Conservation (phyloP, 2,113 vertebrate species). For the Bubo bubo region DNA sequence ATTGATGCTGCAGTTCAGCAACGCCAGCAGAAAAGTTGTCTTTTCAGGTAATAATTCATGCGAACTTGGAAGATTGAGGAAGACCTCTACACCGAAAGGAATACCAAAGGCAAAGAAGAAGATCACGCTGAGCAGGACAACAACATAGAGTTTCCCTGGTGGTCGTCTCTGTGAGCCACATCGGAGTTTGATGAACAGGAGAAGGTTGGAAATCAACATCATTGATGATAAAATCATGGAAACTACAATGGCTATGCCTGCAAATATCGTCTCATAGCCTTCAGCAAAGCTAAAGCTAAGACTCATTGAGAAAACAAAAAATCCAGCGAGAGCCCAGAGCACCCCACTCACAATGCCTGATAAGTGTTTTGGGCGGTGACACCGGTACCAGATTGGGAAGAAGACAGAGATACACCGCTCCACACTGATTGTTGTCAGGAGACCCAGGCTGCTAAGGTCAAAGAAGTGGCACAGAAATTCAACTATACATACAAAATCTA, state of each 20-base stretch:
- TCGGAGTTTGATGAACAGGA: not conserved
- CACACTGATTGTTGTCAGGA: not conserved
- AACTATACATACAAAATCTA: rapidly evolving
- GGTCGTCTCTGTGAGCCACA: not conserved
- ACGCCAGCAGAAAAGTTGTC: rapidly evolving
- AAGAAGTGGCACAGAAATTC: not conserved
- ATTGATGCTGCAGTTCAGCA: not conserved
- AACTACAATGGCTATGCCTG: not conserved
- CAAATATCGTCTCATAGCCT: not conserved
- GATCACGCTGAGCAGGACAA: not conserved
- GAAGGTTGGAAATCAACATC: not conserved
- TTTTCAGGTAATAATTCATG: rapidly evolving
- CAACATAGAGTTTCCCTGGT: not conserved
- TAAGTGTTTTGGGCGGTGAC: not conserved
- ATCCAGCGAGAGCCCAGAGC: not conserved
- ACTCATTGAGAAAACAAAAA: not conserved
- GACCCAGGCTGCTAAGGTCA: not conserved
- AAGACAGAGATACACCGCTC: not conserved
- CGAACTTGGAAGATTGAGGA: not conserved
- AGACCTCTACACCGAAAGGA: not conserved
- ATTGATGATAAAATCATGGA: not conserved
- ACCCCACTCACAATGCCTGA: rapidly evolving
- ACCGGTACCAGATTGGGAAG: not conserved
- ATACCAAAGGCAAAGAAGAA: not conserved
- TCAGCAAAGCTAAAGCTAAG: not conserved